A percentile compares a stretch with the other conserved stretches of the same genome.
These are phyloP conservation scores for Myotis brandtii DNA, from an alignment of 2,113 vertebrate species.

Conservation along the genomic window DNA sequence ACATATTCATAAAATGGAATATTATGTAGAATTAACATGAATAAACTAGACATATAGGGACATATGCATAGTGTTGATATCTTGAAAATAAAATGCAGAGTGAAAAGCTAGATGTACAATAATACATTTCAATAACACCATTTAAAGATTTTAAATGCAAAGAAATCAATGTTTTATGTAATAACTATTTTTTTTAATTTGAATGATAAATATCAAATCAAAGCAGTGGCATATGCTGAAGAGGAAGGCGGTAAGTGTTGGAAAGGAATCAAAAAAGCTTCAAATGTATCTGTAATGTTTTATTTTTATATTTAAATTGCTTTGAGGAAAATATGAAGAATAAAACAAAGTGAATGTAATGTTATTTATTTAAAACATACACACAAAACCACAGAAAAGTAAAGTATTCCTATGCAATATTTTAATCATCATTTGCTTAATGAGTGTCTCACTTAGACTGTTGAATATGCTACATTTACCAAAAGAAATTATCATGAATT, in stretches of 20 bases:
- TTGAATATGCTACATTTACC: neutral
- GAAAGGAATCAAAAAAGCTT: neutral
- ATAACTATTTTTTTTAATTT: neutral
- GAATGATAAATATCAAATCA: neutral
- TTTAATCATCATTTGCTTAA: neutral
- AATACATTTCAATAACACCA: neutral
- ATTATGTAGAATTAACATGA: neutral
- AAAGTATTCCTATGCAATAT: neutral
- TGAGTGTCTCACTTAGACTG: neutral
- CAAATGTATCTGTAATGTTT: neutral
- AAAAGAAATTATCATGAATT: neutral
- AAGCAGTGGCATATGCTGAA: neutral
- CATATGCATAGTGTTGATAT: neutral
- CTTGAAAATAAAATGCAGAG: neutral
- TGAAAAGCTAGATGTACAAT: neutral
- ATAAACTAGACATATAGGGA: neutral
- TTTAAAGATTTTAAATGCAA: neutral
- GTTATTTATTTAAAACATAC: neutral
- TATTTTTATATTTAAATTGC: neutral
- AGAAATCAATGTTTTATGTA: neutral
- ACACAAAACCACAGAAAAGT: neutral
- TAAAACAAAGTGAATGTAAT: neutral
- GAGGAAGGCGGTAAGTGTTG: neutral
- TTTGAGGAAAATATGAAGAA: neutral
- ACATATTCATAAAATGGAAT: neutral